Conservation (phyloP, 2,797 vertebrate species). For the Sebastes kiyomatsui region DNA sequence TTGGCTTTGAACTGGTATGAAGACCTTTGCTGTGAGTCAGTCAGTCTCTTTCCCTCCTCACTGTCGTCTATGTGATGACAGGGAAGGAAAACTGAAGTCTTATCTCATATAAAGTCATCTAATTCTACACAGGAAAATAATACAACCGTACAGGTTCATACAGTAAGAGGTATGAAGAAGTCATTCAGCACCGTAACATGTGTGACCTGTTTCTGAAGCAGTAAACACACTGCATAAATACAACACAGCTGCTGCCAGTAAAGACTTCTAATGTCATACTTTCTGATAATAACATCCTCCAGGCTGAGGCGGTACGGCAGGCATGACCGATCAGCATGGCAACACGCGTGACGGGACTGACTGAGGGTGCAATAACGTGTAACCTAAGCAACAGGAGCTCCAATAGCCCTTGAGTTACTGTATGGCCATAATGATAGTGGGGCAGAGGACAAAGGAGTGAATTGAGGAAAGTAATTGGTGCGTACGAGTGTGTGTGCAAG, state of each 20-base stretch:
- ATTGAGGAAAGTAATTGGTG: background rate
- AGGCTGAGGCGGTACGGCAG: background rate
- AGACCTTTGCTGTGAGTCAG: constrained; percentile 5
- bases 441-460: constrained; percentile 1
- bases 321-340: constrained; percentile 18
- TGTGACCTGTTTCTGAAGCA: constrained; percentile 26
- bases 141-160: background rate
- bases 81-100: constrained; percentile 13
- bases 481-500: background rate
- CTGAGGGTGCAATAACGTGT: background rate
- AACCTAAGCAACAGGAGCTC: constrained; percentile 24
- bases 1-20: constrained; percentile 1
- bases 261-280: constrained; percentile 3
- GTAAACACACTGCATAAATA: background rate
- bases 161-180: constrained; percentile 19
- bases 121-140: constrained; percentile 32
- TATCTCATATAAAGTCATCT: background rate
- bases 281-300: constrained; percentile 21
- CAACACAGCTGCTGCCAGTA: background rate
- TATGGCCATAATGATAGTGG: background rate
- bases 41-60: background rate
- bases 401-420: background rate
- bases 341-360: background rate
- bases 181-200: constrained; percentile 21
- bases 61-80: background rate